Percentiles rank a stretch among this genome's conserved stretches.
phyloP scores from a whole-genome alignment of 2,797 vertebrate species.

The Fratercula arctica region DNA sequence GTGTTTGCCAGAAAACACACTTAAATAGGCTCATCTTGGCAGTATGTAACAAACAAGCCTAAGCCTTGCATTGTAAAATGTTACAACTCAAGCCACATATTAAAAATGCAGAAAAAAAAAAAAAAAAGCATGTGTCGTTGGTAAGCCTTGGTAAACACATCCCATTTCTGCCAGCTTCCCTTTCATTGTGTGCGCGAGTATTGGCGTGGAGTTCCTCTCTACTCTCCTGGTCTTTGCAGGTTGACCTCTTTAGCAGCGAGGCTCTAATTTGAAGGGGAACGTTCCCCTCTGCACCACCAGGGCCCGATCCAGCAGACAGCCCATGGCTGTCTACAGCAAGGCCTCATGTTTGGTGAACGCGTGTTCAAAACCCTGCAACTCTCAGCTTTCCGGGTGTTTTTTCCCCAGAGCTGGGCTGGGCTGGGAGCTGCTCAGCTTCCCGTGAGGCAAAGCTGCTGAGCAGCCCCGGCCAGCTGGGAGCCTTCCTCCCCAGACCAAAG shows the following conservation, averaged over 20 bases:
- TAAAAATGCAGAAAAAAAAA: slow-evolving; percentile 8
- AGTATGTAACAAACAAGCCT: neutral
- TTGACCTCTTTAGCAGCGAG: neutral
- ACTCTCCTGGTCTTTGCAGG: neutral
- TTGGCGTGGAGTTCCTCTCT: accelerated
- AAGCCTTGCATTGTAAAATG: neutral
- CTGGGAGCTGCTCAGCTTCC: neutral
- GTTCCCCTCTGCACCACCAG: neutral
- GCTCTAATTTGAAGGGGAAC: neutral
- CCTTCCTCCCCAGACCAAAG: neutral
- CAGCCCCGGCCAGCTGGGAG: neutral
- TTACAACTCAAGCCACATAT: neutral
- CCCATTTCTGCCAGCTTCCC: neutral
- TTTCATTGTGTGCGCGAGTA: accelerated
- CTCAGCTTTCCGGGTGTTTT: neutral
- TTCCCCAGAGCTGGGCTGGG: neutral
- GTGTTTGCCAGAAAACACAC: neutral
- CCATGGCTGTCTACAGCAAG: neutral
- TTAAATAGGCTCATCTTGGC: neutral
- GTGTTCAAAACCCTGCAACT: neutral
- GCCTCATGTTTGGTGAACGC: accelerated
- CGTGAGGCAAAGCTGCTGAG: neutral
- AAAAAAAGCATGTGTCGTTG: accelerated
- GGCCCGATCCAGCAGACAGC: neutral
- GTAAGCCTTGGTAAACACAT: neutral